Evolutionary conservation across 1,140 invertebrate species (phyloP).

Genomic region (Nilaparvata lugens): DNA sequence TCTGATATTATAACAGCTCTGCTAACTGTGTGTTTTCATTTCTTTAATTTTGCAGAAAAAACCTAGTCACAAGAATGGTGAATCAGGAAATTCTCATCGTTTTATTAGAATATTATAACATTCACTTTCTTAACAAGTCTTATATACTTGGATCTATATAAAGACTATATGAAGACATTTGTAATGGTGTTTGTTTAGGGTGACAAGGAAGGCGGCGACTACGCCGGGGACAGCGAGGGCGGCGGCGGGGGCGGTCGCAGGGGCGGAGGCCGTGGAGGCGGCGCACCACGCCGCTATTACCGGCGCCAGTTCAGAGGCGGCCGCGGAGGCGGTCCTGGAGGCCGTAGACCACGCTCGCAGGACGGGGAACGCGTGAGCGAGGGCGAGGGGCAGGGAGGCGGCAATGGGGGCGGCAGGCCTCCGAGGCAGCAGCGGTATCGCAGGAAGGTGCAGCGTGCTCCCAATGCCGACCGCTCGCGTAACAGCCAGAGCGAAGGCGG

Average conservation of each 20-base stretch:
- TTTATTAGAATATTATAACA: neutral
- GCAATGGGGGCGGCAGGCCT: constrained; percentile 2
- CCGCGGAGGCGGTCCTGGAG: constrained; percentile 39
- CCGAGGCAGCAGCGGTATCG: neutral
- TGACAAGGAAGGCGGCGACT: constrained; percentile 34
- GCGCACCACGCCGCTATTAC: constrained; percentile 42
- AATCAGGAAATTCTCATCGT: neutral
- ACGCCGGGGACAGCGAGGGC: constrained; percentile 32
- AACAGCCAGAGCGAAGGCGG: constrained; percentile 23
- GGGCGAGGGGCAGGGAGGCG: constrained; percentile 9
- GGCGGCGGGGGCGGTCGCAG: constrained; percentile 37
- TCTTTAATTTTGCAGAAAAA: neutral
- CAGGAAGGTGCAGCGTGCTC: neutral
- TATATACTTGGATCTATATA: constrained; percentile 1
- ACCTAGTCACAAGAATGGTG: neutral
- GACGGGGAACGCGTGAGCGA: constrained; percentile 26
- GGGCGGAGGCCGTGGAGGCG: constrained; percentile 31
- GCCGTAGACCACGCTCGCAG: constrained; percentile 48
- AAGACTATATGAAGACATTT: neutral
- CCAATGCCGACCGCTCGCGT: constrained; percentile 12
- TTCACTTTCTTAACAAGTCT: neutral
- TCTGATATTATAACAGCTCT: too few species aligned
- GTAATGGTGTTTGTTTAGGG: constrained; percentile 17
- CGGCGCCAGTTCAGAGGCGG: constrained; percentile 51
- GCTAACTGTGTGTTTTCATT: neutral